Evolutionary conservation across 2,113 vertebrate genomes (phyloP).

Genomic region (Trichechus manatus): DNA sequence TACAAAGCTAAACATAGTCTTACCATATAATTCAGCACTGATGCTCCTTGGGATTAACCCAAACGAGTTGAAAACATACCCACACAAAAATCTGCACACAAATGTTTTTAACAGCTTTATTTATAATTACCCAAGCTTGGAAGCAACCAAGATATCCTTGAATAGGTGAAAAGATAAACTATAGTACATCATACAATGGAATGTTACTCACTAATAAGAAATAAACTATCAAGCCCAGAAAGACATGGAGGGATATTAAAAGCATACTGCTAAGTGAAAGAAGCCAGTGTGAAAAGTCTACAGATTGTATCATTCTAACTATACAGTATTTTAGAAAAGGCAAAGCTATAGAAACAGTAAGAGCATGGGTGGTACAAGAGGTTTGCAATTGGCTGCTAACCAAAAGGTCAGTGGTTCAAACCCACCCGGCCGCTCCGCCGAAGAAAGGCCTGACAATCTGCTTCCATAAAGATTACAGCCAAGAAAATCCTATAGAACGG

Average conservation of each 20-base stretch:
- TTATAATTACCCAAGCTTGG: neutral
- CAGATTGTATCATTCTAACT: neutral
- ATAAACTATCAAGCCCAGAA: neutral
- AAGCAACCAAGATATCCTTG: neutral
- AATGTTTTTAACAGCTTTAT: neutral
- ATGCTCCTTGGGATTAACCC: neutral
- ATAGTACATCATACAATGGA: too few species aligned
- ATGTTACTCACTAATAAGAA: neutral
- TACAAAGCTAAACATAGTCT: neutral
- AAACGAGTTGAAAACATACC: neutral
- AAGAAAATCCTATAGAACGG: neutral
- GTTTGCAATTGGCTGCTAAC: neutral
- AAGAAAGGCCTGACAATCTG: neutral
- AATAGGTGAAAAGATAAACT: neutral
- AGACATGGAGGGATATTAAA: neutral
- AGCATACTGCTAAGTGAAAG: neutral
- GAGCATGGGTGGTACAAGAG: neutral
- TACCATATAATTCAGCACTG: neutral
- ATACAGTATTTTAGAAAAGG: neutral
- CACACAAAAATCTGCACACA: neutral
- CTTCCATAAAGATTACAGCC: neutral
- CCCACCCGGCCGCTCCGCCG: neutral
- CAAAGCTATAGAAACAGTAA: neutral
- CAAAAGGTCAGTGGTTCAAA: neutral
- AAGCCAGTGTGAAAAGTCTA: neutral